Evolutionary conservation across 2,797 vertebrate genomes (phyloP).

Genomic region (Rhyacichthys aspro): DNA sequence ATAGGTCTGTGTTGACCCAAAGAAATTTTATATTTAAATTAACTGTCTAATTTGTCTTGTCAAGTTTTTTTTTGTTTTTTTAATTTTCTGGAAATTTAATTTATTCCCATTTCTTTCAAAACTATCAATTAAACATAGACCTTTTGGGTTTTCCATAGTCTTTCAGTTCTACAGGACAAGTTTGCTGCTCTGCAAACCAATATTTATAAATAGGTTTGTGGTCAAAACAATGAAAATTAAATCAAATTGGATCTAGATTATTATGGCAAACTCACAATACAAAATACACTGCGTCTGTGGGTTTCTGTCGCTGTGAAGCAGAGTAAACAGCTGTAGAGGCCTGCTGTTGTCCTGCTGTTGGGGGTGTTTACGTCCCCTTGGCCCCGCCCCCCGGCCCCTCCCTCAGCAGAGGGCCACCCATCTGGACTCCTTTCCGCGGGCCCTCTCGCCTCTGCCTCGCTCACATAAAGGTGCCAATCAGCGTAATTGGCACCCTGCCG

Average conservation of each 20-base stretch:
- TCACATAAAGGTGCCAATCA: conserved; percentile 83
- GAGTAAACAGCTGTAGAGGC: conserved; percentile 24
- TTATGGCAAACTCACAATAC: too few species aligned
- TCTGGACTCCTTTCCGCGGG: conserved; percentile 73
- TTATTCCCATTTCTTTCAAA: too few species aligned
- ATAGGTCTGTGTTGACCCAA: too few species aligned
- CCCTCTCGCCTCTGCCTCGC: conserved; percentile 62
- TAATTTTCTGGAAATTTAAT: too few species aligned
- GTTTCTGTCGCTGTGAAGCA: conserved; percentile 17
- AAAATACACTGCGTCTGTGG: not conserved
- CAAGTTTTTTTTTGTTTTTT: too few species aligned
- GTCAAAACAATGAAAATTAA: too few species aligned
- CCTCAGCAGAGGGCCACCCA: conserved; percentile 77
- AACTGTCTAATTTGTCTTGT: not conserved
- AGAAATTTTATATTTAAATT: not conserved
- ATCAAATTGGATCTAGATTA: too few species aligned
- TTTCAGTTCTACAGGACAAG: too few species aligned
- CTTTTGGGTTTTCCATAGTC: too few species aligned
- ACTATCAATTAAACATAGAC: too few species aligned
- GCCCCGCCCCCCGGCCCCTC: conserved; percentile 15
- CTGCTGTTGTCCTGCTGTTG: conserved; percentile 24
- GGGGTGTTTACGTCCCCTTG: conserved; percentile 32
- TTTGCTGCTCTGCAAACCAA: too few species aligned
- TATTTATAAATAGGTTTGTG: too few species aligned
- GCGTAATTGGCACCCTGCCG: conserved; percentile 82